Base-by-base conservation (phyloP, 2,113 vertebrate genomes). In the Uropsilus gracilis region DNA sequence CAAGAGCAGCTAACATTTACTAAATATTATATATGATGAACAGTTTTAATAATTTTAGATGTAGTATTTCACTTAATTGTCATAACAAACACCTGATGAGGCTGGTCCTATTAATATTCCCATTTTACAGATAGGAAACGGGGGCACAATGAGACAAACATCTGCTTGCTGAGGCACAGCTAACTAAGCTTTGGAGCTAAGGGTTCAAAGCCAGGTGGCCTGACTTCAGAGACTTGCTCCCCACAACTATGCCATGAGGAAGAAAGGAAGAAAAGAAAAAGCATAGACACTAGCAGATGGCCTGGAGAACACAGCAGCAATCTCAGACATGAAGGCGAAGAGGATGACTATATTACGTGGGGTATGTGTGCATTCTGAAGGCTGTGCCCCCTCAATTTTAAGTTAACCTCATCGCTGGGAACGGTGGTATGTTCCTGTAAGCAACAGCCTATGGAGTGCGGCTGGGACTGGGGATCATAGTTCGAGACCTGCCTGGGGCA, bases 41-140 rank as follows among this genome's bases (percentile, higher is more conserved):
- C n/a, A n/a, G n/a, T n/a, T n/a, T n/a, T n/a, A n/a, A n/a, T n/a
- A n/a, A n/a, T n/a, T n/a, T n/a, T n/a, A n/a, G n/a, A n/a, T n/a
- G n/a, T n/a, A n/a, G n/a, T n/a, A n/a, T n/a, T n/a, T n/a, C n/a
- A n/a, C n/a, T n/a, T n/a, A n/a, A n/a, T n/a, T n/a, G n/a, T n/a
- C n/a, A n/a, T n/a, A n/a, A n/a, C n/a, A n/a, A n/a, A n/a, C n/a
- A n/a, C n/a, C n/a, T n/a, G n/a, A n/a, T n/a, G n/a, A n/a, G 48
- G 48, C 8, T 3, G 39, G 32, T 34, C 71, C 32, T 46, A 30
- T 10, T 84, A 57, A 91, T 24, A 86, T 61, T 66, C 4, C 42
- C 82, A 76, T 66, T 93, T 93, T 55, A 94, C 8, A 71, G 72
- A 39, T 18, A 71, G 71, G 57, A 50, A 95, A 82, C 48, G 18